phyloP scores from a whole-genome alignment of 2,797 vertebrate genomes.

The Hafferia zeledoni region DNA sequence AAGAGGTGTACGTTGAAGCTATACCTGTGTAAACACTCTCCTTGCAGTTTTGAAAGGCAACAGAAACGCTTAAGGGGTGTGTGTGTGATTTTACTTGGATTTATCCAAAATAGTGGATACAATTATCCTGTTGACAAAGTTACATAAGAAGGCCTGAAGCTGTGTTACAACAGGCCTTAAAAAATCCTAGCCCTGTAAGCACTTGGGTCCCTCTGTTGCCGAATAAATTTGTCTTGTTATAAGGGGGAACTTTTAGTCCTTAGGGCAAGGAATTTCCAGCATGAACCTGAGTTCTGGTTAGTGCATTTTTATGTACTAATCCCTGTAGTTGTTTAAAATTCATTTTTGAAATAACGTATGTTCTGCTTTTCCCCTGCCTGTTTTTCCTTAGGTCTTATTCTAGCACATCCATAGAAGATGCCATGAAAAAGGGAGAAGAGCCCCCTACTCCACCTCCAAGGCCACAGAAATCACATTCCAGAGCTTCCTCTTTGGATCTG shows the following conservation, averaged over 20 bases:
- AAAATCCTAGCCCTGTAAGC: not conserved
- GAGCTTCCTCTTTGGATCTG: constrained; percentile 96
- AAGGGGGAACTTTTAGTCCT: not conserved
- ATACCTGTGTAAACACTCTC: not conserved
- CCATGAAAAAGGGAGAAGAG: constrained; percentile 92
- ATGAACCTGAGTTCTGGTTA: not conserved
- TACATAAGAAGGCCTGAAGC: not conserved
- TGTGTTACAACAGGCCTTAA: not conserved
- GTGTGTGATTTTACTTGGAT: not conserved
- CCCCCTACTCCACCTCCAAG: constrained; percentile 94
- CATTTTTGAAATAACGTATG: not conserved
- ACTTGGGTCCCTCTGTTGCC: not conserved
- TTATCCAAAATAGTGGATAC: not conserved
- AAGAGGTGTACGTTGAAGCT: not conserved
- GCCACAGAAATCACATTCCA: constrained; percentile 94
- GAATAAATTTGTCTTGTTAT: not conserved
- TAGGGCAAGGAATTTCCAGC: not conserved
- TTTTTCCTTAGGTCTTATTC: constrained; percentile 88
- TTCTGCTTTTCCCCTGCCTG: not conserved
- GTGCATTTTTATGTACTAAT: not conserved
- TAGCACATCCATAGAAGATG: constrained; percentile 93
- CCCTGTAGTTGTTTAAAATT: not conserved
- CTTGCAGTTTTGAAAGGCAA: not conserved
- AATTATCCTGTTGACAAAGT: not conserved
- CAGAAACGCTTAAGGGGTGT: not conserved